These are phyloP conservation scores for Melanerpes aurifrons DNA, from an alignment of 2,113 vertebrate genomes.

Conservation along the genomic window DNA sequence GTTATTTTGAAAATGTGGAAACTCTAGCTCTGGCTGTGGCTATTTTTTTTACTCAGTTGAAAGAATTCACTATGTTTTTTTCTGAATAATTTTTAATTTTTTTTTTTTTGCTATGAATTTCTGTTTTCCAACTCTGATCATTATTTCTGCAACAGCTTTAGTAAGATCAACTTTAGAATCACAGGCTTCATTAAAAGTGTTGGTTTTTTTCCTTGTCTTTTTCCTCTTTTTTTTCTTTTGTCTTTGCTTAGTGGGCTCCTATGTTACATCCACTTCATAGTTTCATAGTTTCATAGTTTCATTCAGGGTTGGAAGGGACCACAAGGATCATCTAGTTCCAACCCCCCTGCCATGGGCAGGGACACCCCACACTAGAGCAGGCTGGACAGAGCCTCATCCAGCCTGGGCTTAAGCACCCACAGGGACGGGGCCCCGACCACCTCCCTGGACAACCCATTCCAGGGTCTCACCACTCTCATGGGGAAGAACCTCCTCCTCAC, in stretches of 20 bases:
- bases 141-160: background rate
- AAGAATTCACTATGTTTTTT: background rate
- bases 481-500: too few relatives aligned
- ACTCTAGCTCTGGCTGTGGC: background rate
- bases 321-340: too few relatives aligned
- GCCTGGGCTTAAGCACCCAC: too few relatives aligned
- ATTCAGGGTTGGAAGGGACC: too few relatives aligned
- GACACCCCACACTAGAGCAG: too few relatives aligned
- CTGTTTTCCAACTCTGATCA: background rate
- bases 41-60: background rate
- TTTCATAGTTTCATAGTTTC: too few relatives aligned
- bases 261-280: background rate
- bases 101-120: background rate
- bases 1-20: background rate
- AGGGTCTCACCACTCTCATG: too few relatives aligned
- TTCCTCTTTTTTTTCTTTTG: background rate
- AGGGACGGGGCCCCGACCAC: too few relatives aligned
- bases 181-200: background rate
- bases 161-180: background rate
- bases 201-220: too few relatives aligned
- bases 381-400: too few relatives aligned
- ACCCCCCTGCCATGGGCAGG: too few relatives aligned
- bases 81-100: background rate
- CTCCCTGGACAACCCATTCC: too few relatives aligned
- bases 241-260: background rate